phyloP scores from a whole-genome alignment of 1,140 invertebrate species.

The Dreissena rostriformis region DNA sequence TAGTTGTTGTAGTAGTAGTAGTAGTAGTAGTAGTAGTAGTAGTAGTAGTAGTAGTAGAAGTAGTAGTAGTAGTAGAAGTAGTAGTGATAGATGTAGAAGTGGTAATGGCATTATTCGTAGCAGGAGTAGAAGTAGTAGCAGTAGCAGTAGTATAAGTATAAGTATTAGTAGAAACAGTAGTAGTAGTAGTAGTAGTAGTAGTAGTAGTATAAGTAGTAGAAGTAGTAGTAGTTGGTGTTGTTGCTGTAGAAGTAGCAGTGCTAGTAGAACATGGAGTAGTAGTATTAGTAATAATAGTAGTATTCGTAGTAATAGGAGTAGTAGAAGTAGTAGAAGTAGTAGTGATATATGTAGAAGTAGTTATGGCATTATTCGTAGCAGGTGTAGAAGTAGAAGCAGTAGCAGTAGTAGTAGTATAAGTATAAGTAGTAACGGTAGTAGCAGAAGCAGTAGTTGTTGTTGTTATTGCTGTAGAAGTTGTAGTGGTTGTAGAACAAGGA shows the following conservation, averaged over 20 bases:
- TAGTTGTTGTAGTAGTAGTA: constrained; percentile 18
- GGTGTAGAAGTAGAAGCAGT: not conserved
- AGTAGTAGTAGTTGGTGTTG: constrained; percentile 17
- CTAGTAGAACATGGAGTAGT: constrained; percentile 10
- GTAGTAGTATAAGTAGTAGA: constrained; percentile 13
- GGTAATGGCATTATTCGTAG: not conserved
- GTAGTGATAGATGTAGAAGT: constrained; percentile 17
- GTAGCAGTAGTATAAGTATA: not conserved
- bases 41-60: constrained; percentile 6
- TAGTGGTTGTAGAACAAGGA: constrained; percentile 5
- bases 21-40: constrained; percentile 8
- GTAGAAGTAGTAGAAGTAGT: constrained; percentile 24
- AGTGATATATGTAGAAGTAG: not conserved
- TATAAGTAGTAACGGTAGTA: constrained; percentile 2
- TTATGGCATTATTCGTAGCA: not conserved
- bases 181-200: constrained; percentile 17
- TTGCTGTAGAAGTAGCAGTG: constrained; percentile 12
- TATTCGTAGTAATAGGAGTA: constrained; percentile 15
- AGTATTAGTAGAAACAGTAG: constrained; percentile 5
- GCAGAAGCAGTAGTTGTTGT: constrained; percentile 5
- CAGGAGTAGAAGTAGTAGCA: constrained; percentile 6
- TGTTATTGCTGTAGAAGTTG: not conserved
- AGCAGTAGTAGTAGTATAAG: not conserved
- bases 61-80: constrained; percentile 5
- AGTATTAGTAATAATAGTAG: constrained; percentile 18